phyloP scores from a whole-genome alignment of 2,113 vertebrate genomes.

The Echinops telfairi region DNA sequence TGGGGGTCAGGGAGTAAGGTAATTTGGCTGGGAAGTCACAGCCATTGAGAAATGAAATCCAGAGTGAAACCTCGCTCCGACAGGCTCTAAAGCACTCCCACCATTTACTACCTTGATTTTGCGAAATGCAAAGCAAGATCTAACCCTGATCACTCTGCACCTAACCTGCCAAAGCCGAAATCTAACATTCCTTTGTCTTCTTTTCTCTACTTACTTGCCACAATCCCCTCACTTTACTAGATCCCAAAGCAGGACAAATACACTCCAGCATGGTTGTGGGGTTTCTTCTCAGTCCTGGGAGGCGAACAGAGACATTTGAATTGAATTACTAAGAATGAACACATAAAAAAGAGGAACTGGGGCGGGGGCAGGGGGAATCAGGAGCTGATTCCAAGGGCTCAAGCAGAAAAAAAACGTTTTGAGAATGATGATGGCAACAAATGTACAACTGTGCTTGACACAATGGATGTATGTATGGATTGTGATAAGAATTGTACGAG shows the following conservation, averaged over 20 bases:
- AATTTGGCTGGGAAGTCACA: neutral
- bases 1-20: neutral
- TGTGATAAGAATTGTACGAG: too few species aligned
- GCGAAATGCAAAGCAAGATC: neutral
- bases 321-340: neutral
- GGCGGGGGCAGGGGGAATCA: too few species aligned
- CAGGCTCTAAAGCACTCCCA: neutral
- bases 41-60: neutral
- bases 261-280: neutral
- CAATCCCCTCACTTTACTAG: constrained; percentile 27
- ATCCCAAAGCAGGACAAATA: neutral
- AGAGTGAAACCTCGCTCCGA: neutral
- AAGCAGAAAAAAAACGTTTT: too few species aligned
- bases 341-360: neutral
- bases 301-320: neutral
- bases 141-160: neutral
- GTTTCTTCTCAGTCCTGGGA: constrained; percentile 33
- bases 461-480: too few species aligned
- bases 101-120: neutral
- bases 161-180: constrained; percentile 1
- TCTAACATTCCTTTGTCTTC: neutral
- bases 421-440: too few species aligned
- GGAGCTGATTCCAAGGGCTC: too few species aligned
- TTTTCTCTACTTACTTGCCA: neutral
- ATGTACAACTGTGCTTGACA: too few species aligned